A percentile compares a stretch with the other conserved stretches of the same genome.
Conservation (phyloP, 2,888 invertebrate species). For the Siphonodentalium dalli region DNA sequence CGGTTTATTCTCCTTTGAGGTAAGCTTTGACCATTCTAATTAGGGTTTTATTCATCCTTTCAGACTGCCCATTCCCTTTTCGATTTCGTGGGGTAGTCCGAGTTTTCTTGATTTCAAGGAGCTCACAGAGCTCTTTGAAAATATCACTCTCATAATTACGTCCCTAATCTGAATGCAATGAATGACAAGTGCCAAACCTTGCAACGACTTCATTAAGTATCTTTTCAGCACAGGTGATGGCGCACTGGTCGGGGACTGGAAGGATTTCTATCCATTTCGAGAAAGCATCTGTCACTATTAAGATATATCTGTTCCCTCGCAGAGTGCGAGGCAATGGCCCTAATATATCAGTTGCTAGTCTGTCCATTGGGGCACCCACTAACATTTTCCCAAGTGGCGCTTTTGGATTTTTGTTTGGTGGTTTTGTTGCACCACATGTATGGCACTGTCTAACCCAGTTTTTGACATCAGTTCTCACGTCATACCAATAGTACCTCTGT, state of each 20-base stretch:
- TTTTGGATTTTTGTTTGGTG: constrained; percentile 3
- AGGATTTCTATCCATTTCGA: constrained; percentile 27
- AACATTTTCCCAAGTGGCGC: constrained; percentile 20
- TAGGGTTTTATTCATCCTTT: constrained; percentile 24
- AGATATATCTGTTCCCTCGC: constrained; percentile 29
- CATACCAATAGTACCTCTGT: constrained; percentile 18
- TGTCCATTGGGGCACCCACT: constrained; percentile 24
- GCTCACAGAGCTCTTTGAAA: constrained; percentile 24
- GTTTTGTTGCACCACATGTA: constrained; percentile 18
- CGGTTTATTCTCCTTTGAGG: constrained; percentile 21
- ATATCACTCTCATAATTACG: constrained; percentile 25
- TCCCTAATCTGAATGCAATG: constrained; percentile 29
- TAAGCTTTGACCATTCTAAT: constrained; percentile 23
- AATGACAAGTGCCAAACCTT: constrained; percentile 19
- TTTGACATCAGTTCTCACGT: constrained; percentile 10
- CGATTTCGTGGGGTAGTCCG: constrained; percentile 25
- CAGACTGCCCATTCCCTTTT: constrained; percentile 22
- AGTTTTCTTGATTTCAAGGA: constrained; percentile 29
- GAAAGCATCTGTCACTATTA: constrained; percentile 30
- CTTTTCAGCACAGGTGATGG: constrained; percentile 18
- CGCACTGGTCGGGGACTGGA: constrained; percentile 26
- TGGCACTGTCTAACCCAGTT: constrained; percentile 21
- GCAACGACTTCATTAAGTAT: constrained; percentile 29
- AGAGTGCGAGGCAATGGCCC: constrained; percentile 27
- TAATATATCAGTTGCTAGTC: constrained; percentile 24